Evolutionary conservation across 2,888 invertebrate species (phyloP), one percentile per base, ranked within the genome.

Genomic region (Eugnorisma glareosa): DNA sequence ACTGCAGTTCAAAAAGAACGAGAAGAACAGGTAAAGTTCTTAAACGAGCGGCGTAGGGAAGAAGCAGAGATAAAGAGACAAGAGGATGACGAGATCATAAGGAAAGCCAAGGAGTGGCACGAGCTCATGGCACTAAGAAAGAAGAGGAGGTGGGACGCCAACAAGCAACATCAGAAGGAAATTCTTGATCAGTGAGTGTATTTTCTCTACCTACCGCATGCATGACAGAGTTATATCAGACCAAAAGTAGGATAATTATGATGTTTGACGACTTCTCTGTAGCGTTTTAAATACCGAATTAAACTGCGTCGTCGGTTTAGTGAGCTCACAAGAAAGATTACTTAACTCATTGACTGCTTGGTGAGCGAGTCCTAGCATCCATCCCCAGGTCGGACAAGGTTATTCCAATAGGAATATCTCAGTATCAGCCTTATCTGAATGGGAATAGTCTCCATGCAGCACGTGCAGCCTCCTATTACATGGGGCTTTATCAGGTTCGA

Each of bases 1-100:
- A 94, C 96, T 4, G 94, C 92, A 3, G 89, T 94, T n/a, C 95
- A 94, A 73, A 96, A 95, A 43, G 97, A 97, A 88, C 94, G 96
- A 18, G 79, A 87, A 2, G 95, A 93, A 67, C 97, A 97, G 79
- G 72, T 95, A 3, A 94, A 96, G 83, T 97, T 97, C 81, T 81
- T 92, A 3, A 86, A 88, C 5, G 90, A 94, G 73, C 89, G 95
- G 43, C 93, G 93, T 66, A 87, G 90, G 5, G 92, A 94, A 81
- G 91, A 88, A 0, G 91, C 85, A 0, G 93, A 93, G n/a, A 88
- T 89, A 82, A 94, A 93, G 87, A 86, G 89, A 5, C 81, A 88
- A 18, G 92, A 94, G 0, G 96, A 96, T 35, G 93, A 92, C 3
- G 93, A 94, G 0, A 90, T 94, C 77, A 89, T 93, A 21, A 89